Evolutionary conservation across 2,797 vertebrate species (phyloP).

Genomic region (Chiloscyllium punctatum): DNA sequence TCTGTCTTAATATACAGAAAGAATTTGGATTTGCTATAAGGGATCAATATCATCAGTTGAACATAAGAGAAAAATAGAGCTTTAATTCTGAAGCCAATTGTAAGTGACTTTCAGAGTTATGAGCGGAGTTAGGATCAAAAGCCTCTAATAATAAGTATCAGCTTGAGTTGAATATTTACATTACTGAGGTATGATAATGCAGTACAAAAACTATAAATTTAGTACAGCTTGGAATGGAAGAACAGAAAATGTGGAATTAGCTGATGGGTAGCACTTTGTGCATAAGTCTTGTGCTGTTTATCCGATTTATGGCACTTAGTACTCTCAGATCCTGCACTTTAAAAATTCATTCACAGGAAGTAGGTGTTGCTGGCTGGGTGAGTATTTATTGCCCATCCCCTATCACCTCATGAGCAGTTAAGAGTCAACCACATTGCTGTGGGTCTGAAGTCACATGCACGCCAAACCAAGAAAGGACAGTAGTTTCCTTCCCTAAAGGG

Average conservation of each 20-base stretch:
- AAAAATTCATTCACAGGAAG: no score
- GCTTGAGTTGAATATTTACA: neutral
- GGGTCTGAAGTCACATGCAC: no score
- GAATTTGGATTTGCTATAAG: neutral
- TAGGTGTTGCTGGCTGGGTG: no score
- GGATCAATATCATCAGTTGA: neutral
- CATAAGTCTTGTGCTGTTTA: neutral
- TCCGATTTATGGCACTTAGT: neutral
- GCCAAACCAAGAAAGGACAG: no score
- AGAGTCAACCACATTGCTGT: no score
- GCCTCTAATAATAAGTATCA: neutral
- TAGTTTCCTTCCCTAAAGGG: no score
- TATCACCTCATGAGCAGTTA: no score
- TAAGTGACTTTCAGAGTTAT: neutral
- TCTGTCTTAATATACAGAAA: neutral
- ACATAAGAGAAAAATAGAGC: neutral
- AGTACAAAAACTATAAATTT: neutral
- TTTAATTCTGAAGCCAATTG: neutral
- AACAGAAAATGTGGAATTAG: neutral
- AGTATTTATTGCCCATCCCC: no score
- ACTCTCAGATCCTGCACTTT: neutral
- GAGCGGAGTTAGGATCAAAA: neutral
- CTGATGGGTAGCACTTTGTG: neutral
- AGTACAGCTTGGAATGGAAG: neutral
- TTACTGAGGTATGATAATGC: neutral